Base-by-base conservation (phyloP, 2,888 invertebrate genomes). In the Ochropleura leucogaster region DNA sequence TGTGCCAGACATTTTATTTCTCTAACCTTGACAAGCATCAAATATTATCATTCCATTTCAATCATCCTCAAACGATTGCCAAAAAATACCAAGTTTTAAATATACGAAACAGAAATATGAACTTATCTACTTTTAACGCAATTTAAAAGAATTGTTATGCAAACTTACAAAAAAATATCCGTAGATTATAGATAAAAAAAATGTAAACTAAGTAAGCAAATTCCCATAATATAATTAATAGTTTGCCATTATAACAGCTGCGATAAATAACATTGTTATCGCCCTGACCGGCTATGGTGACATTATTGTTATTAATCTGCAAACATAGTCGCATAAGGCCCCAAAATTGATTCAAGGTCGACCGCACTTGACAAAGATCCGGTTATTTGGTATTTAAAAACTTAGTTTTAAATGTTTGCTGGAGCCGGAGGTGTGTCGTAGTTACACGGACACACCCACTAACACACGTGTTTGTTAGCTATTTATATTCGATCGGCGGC, bases 341-440 rank as follows among this genome's bases (percentile, higher is more conserved):
- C 49, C 49, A 67, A 12, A 75, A 46, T 10, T 4, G 5, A 44
- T 44, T 14, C 81, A 84, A 81, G 81, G 84, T 42, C 66, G 20
- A 18, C 62, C 7, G 40, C 60, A 20, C 55, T 53, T 59, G 30
- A 40, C 30, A 16, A 40, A 46, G n/a, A 67, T 72, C 85, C 68
- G 59, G 72, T 84, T 65, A 10, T 71, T 44, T 65, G 46, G 20
- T 68, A 68, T 81, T 76, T 49, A 16, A 44, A 72, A 63, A 57
- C 44, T 20, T 40, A n/a, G 44, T 20, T 40, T 2, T n/a, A 30
- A 68, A 60, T 40, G 49, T 60, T n/a, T 42, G 16, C 62, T 40
- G 66, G 59, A 81, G 82, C 66, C 72, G 82, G 66, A 82, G 82
- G 85, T 82, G 85, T 85, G 78, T 68, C 65, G 66, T 79, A 66